Conservation (phyloP, 1,140 invertebrate genomes). For the Drosophila pallidifrons region DNA sequence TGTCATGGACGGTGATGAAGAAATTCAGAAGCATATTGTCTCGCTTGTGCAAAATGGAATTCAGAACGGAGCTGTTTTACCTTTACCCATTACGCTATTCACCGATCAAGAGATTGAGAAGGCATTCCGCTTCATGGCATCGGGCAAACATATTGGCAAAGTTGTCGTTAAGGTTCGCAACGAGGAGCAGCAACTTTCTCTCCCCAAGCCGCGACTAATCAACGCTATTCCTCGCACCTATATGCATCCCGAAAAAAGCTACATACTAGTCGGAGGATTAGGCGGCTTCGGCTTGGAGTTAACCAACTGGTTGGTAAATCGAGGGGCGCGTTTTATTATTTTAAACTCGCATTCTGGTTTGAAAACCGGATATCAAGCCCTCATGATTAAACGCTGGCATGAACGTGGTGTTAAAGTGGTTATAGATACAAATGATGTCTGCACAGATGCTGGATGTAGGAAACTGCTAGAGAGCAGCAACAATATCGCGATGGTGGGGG, state of each 20-base stretch:
- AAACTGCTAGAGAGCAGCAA: conserved; percentile 89
- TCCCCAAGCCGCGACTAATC: conserved; percentile 87
- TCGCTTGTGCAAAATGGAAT: conserved; percentile 93
- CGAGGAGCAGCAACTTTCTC: conserved; percentile 88
- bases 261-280: conserved; percentile 94
- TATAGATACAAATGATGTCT: conserved; percentile 89
- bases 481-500: conserved; percentile 93
- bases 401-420: conserved; percentile 89
- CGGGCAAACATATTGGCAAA: conserved; percentile 98
- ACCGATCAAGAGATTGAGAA: conserved; percentile 94
- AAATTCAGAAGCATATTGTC: conserved; percentile 91
- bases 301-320: conserved; percentile 93
- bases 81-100: conserved; percentile 93
- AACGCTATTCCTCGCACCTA: conserved; percentile 93
- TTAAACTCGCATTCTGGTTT: conserved; percentile 95
- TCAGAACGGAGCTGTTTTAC: conserved; percentile 92
- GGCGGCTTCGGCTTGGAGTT: conserved; percentile 98
- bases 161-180: conserved; percentile 94
- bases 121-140: conserved; percentile 97
- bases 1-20: conserved; percentile 88
- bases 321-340: conserved; percentile 93
- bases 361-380: conserved; percentile 93
- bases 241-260: conserved; percentile 94
- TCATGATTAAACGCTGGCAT: conserved; percentile 91
- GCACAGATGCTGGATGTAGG: conserved; percentile 88